Evolutionary conservation across 2,113 vertebrate genomes (phyloP).

Genomic region (Pogona vitticeps): DNA sequence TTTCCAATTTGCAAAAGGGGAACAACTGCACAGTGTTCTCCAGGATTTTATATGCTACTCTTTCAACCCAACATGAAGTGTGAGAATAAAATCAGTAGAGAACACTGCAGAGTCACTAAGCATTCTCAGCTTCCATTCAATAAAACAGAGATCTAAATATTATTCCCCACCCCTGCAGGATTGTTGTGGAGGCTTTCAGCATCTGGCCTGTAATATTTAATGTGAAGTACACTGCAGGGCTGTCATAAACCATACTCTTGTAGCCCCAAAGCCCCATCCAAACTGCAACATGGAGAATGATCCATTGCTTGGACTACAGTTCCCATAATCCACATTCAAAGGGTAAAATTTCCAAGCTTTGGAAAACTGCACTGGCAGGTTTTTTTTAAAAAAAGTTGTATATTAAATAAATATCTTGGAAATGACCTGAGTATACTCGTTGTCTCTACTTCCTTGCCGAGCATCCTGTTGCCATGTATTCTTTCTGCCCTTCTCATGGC

Average conservation of each 20-base stretch:
- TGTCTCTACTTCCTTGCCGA: no score
- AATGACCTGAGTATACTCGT: neutral
- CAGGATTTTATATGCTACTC: neutral
- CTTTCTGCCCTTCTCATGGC: neutral
- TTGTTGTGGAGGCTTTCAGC: neutral
- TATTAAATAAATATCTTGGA: neutral
- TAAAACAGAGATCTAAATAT: neutral
- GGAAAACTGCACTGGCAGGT: no score
- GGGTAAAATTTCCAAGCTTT: no score
- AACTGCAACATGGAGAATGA: neutral
- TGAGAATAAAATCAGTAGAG: neutral
- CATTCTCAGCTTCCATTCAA: neutral
- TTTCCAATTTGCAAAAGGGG: neutral
- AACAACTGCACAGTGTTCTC: neutral
- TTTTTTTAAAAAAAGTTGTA: neutral
- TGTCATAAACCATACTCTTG: neutral
- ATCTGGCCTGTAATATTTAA: neutral
- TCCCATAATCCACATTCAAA: no score
- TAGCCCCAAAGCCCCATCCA: no score
- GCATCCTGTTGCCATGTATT: neutral
- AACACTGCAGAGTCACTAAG: neutral
- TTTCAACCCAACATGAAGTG: neutral
- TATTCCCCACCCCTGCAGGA: no score
- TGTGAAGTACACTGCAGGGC: neutral
- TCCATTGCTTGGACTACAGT: no score